Base-by-base conservation (phyloP, 2,113 vertebrate species). In the Lamprologus lemairii region DNA sequence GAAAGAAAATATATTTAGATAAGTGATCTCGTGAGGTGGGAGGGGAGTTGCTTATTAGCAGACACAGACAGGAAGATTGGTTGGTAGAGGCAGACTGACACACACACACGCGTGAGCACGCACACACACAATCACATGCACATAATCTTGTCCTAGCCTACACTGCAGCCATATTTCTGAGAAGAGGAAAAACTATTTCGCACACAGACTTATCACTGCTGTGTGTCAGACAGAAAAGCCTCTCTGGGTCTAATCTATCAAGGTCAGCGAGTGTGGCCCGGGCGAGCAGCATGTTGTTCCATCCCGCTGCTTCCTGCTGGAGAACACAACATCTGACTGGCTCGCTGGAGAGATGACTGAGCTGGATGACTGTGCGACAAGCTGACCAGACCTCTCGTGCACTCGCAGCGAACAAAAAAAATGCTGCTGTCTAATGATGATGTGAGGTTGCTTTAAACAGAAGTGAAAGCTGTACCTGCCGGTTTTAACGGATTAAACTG, bases 161-260 rank as follows among this genome's bases (percentile, higher is more conserved):
- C 84, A 88, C 80, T 80, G 80, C 85, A 91, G 91, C 92, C 89
- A 89, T 93, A 87, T 93, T 94, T 92, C 90, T 91, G 86, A 92
- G 91, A 93, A 91, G 80, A 90, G 88, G 84, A 89, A 90, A 95
- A 92, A 94, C 79, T 94, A 89, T 94, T 94, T 95, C 86, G 88
- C 90, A 89, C 82, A 88, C 82, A 89, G 94, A 96, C 93, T 95
- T 95, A 96, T 96, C 94, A 88, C 92, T 91, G 93, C 90, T 92
- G 75, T 94, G 94, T 94, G 93, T 95, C 91, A 94, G 92, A 94
- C 91, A 91, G 91, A 92, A 94, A 95, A 94, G 89, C 86, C 87
- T 94, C 90, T 95, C 90, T 90, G 90, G 63, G 75, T 93, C 89
- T 96, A 96, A 96, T 96, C 95, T 96, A 95, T 95, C 95, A 96